Conservation (phyloP, 1,140 invertebrate genomes). For the Lepidurus arcticus region DNA sequence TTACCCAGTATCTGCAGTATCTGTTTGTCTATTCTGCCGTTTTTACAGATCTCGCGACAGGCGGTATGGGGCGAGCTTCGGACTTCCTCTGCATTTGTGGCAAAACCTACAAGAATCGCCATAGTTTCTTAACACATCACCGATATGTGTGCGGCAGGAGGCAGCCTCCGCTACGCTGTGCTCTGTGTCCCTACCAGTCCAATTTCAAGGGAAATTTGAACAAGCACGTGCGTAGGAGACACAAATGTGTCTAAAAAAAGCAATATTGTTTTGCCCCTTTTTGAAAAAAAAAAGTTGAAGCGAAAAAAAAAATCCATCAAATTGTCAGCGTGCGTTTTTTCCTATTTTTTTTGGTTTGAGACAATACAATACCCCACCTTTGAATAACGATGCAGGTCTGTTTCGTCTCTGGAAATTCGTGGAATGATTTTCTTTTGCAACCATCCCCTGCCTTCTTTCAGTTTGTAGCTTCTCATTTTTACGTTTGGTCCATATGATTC, state of each 20-base stretch:
- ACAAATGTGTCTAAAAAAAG: neutral
- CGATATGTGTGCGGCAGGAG: slow-evolving; percentile 16
- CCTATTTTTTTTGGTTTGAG: neutral
- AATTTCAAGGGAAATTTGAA: slow-evolving; percentile 20
- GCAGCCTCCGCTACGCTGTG: slow-evolving; percentile 16
- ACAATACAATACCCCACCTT: slow-evolving; percentile 15
- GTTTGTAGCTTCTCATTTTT: neutral
- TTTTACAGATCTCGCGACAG: slow-evolving; percentile 21
- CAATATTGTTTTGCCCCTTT: neutral
- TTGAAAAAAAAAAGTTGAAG: neutral
- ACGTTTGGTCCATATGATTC: neutral
- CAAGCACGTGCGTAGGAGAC: slow-evolving; percentile 17
- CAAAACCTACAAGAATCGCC: slow-evolving; percentile 21
- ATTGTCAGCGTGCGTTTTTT: neutral
- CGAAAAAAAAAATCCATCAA: neutral
- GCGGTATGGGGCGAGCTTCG: slow-evolving; percentile 5
- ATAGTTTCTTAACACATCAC: slow-evolving; percentile 15
- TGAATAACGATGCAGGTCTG: neutral
- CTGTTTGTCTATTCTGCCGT: slow-evolving; percentile 21
- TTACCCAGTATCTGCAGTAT: neutral
- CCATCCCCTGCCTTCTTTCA: neutral
- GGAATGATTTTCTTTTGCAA: slow-evolving; percentile 19
- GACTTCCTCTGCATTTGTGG: slow-evolving; percentile 18
- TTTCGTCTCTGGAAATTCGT: neutral
- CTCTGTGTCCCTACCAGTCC: neutral